A percentile compares a stretch with the other conserved stretches of the same genome.
phyloP scores from a whole-genome alignment of 2,888 invertebrate species.

The Macrophya annulata region DNA sequence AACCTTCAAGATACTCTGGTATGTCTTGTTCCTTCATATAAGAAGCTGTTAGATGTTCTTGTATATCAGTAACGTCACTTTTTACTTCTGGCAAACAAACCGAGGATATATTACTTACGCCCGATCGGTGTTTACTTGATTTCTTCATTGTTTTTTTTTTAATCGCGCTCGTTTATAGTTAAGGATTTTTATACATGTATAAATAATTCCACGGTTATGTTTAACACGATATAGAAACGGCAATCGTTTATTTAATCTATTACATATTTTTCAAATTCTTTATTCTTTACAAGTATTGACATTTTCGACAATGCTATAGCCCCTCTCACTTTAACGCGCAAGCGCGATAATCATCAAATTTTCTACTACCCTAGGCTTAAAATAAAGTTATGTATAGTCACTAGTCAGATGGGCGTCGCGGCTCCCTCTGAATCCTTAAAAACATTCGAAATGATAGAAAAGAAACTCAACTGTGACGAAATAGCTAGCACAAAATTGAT shows the following conservation, averaged over 20 bases:
- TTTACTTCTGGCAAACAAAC: slow-evolving; percentile 73
- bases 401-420: slow-evolving; percentile 48
- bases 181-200: neutral
- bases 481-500: neutral
- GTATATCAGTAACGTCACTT: slow-evolving; percentile 68
- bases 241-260: slow-evolving; percentile 43
- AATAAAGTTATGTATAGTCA: slow-evolving; percentile 37
- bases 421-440: neutral
- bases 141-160: slow-evolving; percentile 70
- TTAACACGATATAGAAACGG: neutral
- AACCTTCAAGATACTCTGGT: slow-evolving; percentile 77
- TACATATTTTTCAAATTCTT: slow-evolving; percentile 60
- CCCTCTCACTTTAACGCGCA: slow-evolving; percentile 67
- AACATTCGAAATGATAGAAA: neutral
- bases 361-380: slow-evolving; percentile 7
- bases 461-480: neutral
- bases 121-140: slow-evolving; percentile 71
- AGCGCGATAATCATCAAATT: slow-evolving; percentile 65
- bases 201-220: neutral
- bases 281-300: slow-evolving; percentile 68
- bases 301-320: slow-evolving; percentile 69
- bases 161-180: neutral
- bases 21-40: slow-evolving; percentile 78
- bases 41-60: slow-evolving; percentile 68
- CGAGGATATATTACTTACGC: slow-evolving; percentile 74